These are phyloP conservation scores for Reticulitermes lucifugus DNA, from an alignment of 2,888 invertebrate genomes.

Conservation along the genomic window DNA sequence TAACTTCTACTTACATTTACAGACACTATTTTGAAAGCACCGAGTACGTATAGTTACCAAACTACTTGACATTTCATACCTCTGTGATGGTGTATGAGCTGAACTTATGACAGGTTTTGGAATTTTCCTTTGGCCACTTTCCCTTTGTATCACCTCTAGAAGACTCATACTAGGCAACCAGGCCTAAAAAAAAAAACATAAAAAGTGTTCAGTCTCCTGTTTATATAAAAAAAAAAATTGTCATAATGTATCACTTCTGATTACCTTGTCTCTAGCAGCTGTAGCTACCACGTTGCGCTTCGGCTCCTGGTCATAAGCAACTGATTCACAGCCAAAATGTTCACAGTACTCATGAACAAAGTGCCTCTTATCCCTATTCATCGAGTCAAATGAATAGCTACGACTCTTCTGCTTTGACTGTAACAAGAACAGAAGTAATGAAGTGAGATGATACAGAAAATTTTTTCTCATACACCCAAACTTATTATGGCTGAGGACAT, in stretches of 20 bases:
- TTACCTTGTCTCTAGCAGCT: conserved; percentile 81
- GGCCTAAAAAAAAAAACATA: conserved; percentile 69
- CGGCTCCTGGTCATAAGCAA: conserved; percentile 95
- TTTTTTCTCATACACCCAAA: too few relatives aligned
- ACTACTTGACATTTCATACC: conserved; percentile 6
- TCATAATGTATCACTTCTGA: background rate
- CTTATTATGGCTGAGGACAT: too few relatives aligned
- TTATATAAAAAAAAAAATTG: background rate
- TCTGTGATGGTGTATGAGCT: conserved; percentile 17
- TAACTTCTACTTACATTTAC: too few relatives aligned
- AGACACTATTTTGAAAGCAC: too few relatives aligned
- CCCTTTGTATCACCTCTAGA: conserved; percentile 82
- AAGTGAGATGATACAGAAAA: background rate
- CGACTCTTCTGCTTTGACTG: conserved; percentile 84
- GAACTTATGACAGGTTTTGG: conserved; percentile 69
- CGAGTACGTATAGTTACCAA: background rate
- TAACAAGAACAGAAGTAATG: conserved; percentile 45
- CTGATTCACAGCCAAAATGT: conserved; percentile 93
- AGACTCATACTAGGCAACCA: conserved; percentile 92
- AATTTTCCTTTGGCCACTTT: conserved; percentile 82
- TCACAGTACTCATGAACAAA: conserved; percentile 95
- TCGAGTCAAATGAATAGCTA: conserved; percentile 90
- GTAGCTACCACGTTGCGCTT: conserved; percentile 96
- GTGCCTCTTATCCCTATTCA: conserved; percentile 93
- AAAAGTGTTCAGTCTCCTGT: background rate